These are phyloP conservation scores for Hyposoter dolosus DNA, from an alignment of 2,888 invertebrate species.

Conservation along the genomic window DNA sequence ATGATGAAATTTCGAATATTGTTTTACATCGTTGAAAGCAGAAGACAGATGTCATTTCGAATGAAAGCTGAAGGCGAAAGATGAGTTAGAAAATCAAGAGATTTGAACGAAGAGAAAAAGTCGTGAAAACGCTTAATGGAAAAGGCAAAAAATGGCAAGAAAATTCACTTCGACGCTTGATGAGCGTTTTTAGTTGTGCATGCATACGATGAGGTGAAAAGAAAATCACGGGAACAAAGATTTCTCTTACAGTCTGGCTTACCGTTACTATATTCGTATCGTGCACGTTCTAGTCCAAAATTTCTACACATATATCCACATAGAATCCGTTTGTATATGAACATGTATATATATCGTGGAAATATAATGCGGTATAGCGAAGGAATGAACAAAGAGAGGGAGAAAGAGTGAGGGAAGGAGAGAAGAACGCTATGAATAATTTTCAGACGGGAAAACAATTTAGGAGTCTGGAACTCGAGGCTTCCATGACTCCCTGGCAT, in stretches of 20 bases:
- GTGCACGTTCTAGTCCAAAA: neutral
- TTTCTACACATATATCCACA: neutral
- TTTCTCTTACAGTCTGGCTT: slow-evolving; percentile 45
- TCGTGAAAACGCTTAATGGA: neutral
- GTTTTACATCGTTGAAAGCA: neutral
- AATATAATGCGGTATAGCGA: slow-evolving; percentile 45
- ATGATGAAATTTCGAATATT: neutral
- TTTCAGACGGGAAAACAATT: slow-evolving; percentile 77
- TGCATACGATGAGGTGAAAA: slow-evolving; percentile 39
- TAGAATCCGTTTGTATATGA: neutral
- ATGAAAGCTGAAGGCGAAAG: slow-evolving; percentile 11
- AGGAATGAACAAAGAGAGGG: neutral
- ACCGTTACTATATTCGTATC: slow-evolving; percentile 29
- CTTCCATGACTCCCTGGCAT: slow-evolving; percentile 68
- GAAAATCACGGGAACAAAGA: slow-evolving; percentile 68
- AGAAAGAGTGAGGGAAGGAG: neutral
- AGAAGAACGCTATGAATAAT: slow-evolving; percentile 74
- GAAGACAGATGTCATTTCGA: slow-evolving; percentile 32
- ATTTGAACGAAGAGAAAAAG: neutral
- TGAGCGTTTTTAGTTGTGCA: slow-evolving; percentile 18
- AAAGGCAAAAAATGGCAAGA: slow-evolving; percentile 36
- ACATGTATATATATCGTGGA: slow-evolving; percentile 5
- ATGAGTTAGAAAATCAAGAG: neutral
- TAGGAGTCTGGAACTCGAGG: slow-evolving; percentile 73
- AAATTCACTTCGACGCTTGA: slow-evolving; percentile 22